phyloP scores from a whole-genome alignment of 2,113 vertebrate species.

The Chionomys nivalis region DNA sequence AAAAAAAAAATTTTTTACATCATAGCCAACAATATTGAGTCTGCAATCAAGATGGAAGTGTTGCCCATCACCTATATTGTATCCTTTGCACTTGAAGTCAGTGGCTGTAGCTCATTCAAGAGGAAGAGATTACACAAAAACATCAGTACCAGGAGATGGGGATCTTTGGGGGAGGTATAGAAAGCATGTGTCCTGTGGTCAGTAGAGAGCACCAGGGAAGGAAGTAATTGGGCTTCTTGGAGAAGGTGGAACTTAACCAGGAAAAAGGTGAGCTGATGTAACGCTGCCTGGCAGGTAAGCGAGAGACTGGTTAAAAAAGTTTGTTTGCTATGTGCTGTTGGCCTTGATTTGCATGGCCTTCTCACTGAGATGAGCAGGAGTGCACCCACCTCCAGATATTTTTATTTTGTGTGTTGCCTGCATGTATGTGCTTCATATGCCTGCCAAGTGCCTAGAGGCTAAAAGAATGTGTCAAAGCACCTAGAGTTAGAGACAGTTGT shows the following conservation, averaged over 20 bases:
- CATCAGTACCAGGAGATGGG: not conserved
- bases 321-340: not conserved
- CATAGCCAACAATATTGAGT: not conserved
- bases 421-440: not conserved
- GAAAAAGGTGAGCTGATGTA: not conserved
- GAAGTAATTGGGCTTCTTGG: not conserved
- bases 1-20: no score
- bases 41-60: not conserved
- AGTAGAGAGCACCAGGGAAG: not conserved
- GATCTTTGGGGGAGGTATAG: not conserved
- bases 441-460: not conserved
- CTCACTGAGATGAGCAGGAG: not conserved
- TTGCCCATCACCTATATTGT: not conserved
- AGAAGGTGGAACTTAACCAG: not conserved
- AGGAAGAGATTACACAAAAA: accelerated
- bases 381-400: not conserved
- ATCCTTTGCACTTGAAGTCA: not conserved
- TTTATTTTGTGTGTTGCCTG: not conserved
- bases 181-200: no score
- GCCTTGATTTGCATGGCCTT: not conserved
- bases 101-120: not conserved
- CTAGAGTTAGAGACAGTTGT: not conserved
- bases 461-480: not conserved
- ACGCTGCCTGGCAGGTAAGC: not conserved
- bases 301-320: not conserved